Evolutionary conservation across 1,140 invertebrate genomes (phyloP), one percentile per base, ranked within the genome.

Genomic region (Bombus confusus): DNA sequence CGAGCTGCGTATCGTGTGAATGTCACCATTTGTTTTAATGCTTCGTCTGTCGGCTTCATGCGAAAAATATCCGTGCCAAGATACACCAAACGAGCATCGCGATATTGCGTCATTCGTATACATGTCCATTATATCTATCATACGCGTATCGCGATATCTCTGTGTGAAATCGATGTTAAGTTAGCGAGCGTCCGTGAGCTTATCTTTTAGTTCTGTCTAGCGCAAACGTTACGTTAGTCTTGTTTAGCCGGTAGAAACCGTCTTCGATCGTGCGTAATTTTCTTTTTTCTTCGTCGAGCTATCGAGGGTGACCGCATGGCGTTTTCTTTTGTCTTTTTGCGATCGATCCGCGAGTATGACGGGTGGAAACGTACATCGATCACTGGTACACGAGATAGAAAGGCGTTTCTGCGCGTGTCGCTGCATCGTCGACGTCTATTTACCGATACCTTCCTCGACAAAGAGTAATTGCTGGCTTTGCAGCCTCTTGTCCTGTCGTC

Each of bases 401-500:
- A 81, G 78, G 74, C 66, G 57, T 71, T 81, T 43, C 68, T 57
- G n/a, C 73, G 66, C 57, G 34, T 80, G 83, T 85, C 76, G 68
- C 37, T 59, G 83, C 66, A 34, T 71, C 34, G 47, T 43, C 73
- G 80, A 83, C 66, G 66, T 76, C 41, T 83, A 75, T 83, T 81
- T 86, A 69, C 52, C 73, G 86, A 86, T 64, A 83, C 34, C 69
- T 52, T 71, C 37, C 39, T 3, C 52, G 76, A 80, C 76, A 80
- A 85, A 75, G 80, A 87, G 68, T 88, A 86, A 88, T 88, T 88
- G 85, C 79, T 75, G 18, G 86, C 47, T 41, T 82, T 69, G 57
- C 71, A 13, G 52, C 43, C 59, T 83, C 71, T 41, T 76, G 62
- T 57, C 47, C 64, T 31, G 15, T 78, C 74, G 28, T 80, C 85